Evolutionary conservation across 2,888 invertebrate species (phyloP), one percentile per base, ranked within the genome.

Genomic region (Palloptera scutellata): DNA sequence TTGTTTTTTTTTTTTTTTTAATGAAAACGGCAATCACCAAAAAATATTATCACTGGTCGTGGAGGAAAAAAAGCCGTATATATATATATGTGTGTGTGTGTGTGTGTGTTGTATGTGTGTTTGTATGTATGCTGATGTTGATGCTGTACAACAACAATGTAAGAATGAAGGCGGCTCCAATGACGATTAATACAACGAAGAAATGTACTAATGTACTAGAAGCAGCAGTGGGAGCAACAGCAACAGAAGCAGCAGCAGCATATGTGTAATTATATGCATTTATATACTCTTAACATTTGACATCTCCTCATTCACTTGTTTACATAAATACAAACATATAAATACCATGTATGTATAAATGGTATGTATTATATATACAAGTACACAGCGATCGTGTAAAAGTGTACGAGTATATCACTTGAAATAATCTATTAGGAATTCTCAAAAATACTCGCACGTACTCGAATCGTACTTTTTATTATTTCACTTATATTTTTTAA

Each of bases 401-500:
- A n/a, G 8, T 48, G 8, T 48, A 15, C 8, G 13, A 66, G 70
- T 71, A 70, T 74, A 75, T 75, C 75, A 72, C 74, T 74, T 74
- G 58, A 72, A 72, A 70, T 74, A 76, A 77, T 74, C 74, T 73
- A 73, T 70, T 72, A 75, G 74, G 71, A 75, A 70, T 70, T 71
- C 69, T 71, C 66, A 57, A 66, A 66, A 68, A 55, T 12, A 17
- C 45, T 40, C 41, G 51, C 51, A 40, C 40, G 20, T 62, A n/a
- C 57, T 62, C 45, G 52, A 54, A 19, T 51, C 20, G 69, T 65
- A 58, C 41, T 40, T 66, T 40, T 66, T 54, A 59, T 58, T 66
- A 66, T 67, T 67, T 60, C 10, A 51, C 6, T 4, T 58, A 19
- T n/a, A 19, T 52, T 9, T 52, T 41, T 52, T 54, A 41, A 17